Conservation (phyloP, 2,888 invertebrate genomes). For the Drosophila trichaetosa region DNA sequence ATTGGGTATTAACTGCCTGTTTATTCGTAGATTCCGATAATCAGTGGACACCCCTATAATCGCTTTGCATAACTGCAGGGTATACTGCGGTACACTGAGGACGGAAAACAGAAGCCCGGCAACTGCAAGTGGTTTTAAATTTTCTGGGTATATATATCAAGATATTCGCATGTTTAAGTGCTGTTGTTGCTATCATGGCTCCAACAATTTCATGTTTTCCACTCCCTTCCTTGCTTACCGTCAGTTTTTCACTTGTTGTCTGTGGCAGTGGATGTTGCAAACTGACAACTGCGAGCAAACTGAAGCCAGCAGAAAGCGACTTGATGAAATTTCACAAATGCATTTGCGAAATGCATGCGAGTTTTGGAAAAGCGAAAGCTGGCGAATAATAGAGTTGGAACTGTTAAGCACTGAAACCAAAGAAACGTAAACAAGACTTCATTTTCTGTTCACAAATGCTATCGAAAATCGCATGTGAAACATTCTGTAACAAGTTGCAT, state of each 20-base stretch:
- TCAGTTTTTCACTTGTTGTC: constrained; percentile 2
- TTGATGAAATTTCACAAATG: constrained; percentile 37
- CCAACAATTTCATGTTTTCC: constrained; percentile 23
- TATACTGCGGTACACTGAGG: constrained; percentile 6
- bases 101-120: constrained; percentile 14
- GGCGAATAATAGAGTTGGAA: constrained; percentile 10
- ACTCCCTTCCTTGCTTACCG: constrained; percentile 2
- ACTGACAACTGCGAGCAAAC: neutral
- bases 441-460: neutral
- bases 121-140: constrained; percentile 25
- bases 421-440: neutral
- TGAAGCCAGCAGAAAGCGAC: neutral
- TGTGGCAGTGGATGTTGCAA: constrained; percentile 22
- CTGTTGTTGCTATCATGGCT: constrained; percentile 17
- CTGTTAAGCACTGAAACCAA: neutral
- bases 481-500: neutral
- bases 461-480: neutral
- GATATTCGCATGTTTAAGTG: constrained; percentile 19
- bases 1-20: neutral
- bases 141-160: constrained; percentile 26
- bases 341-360: constrained; percentile 11
- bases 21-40: neutral
- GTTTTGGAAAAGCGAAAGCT: constrained; percentile 1
- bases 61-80: neutral
- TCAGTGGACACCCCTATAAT: neutral